Percentiles rank a stretch among this genome's conserved stretches.
Evolutionary conservation across 2,113 vertebrate genomes (phyloP).

Genomic region (Heliornis fulica): DNA sequence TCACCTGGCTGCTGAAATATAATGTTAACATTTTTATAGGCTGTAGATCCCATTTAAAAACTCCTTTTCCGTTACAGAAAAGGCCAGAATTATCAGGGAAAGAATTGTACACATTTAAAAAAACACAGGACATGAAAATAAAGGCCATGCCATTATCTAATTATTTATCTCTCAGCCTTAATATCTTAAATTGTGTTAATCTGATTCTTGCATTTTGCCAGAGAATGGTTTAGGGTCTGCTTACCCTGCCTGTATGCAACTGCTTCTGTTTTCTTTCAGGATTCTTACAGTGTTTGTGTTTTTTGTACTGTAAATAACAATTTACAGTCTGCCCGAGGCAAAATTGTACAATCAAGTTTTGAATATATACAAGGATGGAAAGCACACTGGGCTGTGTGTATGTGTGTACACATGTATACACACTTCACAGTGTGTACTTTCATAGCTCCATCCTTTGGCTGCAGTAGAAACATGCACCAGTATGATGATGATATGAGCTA

Average conservation of each 20-base stretch:
- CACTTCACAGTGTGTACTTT: not conserved
- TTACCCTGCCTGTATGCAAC: not conserved
- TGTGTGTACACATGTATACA: not conserved
- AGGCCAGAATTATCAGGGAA: not conserved
- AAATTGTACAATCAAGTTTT: not conserved
- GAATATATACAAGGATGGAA: not conserved
- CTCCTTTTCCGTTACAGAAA: not conserved
- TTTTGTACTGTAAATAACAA: not conserved
- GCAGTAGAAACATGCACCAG: not conserved
- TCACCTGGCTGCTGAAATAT: not conserved
- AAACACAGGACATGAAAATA: not conserved
- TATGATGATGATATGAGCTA: not conserved
- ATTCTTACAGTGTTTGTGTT: not conserved
- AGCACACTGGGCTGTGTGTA: accelerated
- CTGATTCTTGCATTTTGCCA: not conserved
- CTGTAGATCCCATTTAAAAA: not conserved
- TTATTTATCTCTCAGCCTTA: not conserved
- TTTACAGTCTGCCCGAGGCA: not conserved
- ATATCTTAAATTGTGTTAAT: not conserved
- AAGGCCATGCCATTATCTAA: not conserved
- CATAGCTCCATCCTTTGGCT: not conserved
- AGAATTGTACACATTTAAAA: not conserved
- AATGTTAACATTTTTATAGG: not conserved
- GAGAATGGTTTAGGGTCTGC: not conserved
- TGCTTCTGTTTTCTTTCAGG: not conserved